Evolutionary conservation across 2,888 invertebrate genomes (phyloP).

Genomic region (Rhingia campestris): DNA sequence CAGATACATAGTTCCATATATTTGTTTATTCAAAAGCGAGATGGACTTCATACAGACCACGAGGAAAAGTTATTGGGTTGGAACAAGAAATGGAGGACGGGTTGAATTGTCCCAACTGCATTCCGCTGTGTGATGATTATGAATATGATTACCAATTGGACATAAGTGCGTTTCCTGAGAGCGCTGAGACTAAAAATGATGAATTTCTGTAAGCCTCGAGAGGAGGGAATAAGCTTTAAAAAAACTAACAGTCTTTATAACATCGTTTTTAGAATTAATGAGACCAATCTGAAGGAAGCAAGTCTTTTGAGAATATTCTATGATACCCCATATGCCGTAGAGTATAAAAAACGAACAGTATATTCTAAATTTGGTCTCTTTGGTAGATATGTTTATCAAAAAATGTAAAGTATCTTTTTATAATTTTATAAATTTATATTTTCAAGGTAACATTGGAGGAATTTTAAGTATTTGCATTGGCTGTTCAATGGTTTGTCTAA

Average conservation of each 20-base stretch:
- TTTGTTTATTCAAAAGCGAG: conserved; percentile 71
- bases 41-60: conserved; percentile 72
- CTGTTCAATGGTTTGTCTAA: conserved; percentile 79
- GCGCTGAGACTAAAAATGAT: conserved; percentile 1
- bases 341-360: conserved; percentile 75
- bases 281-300: conserved; percentile 22
- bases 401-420: neutral
- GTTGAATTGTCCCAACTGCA: conserved; percentile 76
- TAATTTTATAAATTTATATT: neutral
- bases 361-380: conserved; percentile 35
- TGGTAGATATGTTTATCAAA: neutral
- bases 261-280: conserved; percentile 18
- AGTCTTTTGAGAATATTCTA: conserved; percentile 76
- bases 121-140: conserved; percentile 77
- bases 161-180: conserved; percentile 31
- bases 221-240: neutral
- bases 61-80: conserved; percentile 5
- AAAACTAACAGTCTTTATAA: neutral
- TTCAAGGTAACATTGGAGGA: conserved; percentile 79
- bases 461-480: conserved; percentile 80
- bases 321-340: conserved; percentile 60
- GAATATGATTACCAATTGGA: conserved; percentile 76
- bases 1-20: neutral
- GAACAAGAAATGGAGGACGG: conserved; percentile 68
- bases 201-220: conserved; percentile 73